phyloP scores from a whole-genome alignment of 1,140 invertebrate species.

The Linepithema humile region DNA sequence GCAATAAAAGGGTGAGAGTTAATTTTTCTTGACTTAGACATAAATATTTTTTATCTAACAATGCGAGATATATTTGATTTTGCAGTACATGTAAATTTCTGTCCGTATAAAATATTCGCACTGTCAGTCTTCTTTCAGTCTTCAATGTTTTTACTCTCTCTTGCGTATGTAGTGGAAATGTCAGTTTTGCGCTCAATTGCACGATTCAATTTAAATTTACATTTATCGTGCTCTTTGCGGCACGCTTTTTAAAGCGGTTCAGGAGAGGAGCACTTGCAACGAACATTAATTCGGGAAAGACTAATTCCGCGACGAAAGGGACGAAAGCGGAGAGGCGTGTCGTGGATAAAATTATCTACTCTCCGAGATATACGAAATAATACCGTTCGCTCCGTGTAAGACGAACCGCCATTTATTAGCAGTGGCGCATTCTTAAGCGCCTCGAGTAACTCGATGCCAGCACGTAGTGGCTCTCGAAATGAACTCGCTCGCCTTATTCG shows the following conservation, averaged over 20 bases:
- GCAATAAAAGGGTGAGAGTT: not conserved
- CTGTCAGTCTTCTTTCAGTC: not conserved
- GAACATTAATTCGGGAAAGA: conserved; percentile 27
- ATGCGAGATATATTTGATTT: not conserved
- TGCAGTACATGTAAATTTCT: not conserved
- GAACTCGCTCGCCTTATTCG: conserved; percentile 19
- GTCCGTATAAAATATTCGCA: too few species aligned
- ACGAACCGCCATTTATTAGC: conserved; percentile 54
- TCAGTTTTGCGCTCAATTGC: not conserved
- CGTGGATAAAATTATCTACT: conserved; percentile 44
- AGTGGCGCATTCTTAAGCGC: conserved; percentile 51
- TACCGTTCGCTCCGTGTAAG: conserved; percentile 38
- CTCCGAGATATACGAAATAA: conserved; percentile 40
- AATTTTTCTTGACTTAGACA: not conserved
- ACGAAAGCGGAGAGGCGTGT: conserved; percentile 11
- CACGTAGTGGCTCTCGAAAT: conserved; percentile 33
- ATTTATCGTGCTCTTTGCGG: not conserved
- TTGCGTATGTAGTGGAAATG: not conserved
- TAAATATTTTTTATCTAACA: not conserved
- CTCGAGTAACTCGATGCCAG: conserved; percentile 48
- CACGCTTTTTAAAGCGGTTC: not conserved
- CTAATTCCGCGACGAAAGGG: not conserved
- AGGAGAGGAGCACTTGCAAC: not conserved
- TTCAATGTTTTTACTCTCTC: not conserved
- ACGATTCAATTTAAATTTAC: conserved; percentile 36